These are phyloP conservation scores for Ormyrus nitidulus DNA, from an alignment of 2,888 invertebrate genomes.

Conservation along the genomic window DNA sequence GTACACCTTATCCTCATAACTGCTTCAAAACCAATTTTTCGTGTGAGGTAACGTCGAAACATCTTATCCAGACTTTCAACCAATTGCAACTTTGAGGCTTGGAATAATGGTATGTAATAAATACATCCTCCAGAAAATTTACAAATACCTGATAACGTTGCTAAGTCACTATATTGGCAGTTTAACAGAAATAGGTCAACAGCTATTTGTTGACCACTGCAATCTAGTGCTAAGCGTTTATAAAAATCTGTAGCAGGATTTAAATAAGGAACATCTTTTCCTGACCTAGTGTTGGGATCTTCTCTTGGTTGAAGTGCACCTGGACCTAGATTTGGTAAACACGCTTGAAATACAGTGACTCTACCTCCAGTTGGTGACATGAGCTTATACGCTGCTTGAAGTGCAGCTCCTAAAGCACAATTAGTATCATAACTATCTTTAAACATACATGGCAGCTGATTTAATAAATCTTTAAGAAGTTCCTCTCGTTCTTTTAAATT, in stretches of 20 bases:
- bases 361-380: slow-evolving; percentile 95
- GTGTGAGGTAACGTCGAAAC: slow-evolving; percentile 91
- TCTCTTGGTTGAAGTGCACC: slow-evolving; percentile 88
- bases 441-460: slow-evolving; percentile 87
- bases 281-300: slow-evolving; percentile 88
- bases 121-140: slow-evolving; percentile 96
- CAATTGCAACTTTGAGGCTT: slow-evolving; percentile 82
- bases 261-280: slow-evolving; percentile 89
- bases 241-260: slow-evolving; percentile 98
- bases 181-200: slow-evolving; percentile 97
- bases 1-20: slow-evolving; percentile 98
- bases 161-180: slow-evolving; percentile 94
- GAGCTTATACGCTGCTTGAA: slow-evolving; percentile 94
- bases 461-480: slow-evolving; percentile 84
- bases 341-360: slow-evolving; percentile 94
- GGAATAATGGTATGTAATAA: slow-evolving; percentile 93
- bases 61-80: slow-evolving; percentile 86
- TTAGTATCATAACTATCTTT: slow-evolving; percentile 82
- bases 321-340: slow-evolving; percentile 91
- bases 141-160: slow-evolving; percentile 92
- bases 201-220: slow-evolving; percentile 96
- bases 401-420: slow-evolving; percentile 93
- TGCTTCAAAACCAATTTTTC: slow-evolving; percentile 99
- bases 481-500: slow-evolving; percentile 92
- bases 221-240: slow-evolving; percentile 96